Base-by-base conservation (phyloP, 2,888 invertebrate species). In the Eupithecia pulchellata region DNA sequence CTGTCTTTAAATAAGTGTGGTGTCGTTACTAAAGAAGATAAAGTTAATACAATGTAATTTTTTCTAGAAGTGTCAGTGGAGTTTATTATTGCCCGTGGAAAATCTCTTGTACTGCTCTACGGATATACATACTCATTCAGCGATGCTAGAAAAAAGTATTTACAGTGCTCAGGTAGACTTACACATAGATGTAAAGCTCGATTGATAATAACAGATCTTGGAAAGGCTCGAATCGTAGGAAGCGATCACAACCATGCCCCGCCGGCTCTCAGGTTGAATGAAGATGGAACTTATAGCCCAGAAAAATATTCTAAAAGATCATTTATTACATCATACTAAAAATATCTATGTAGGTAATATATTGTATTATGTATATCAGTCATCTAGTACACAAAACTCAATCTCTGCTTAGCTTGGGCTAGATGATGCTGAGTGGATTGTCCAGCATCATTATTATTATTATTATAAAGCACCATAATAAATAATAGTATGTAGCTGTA, bases 71-170 rank as follows among this genome's bases (percentile, higher is more conserved):
- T 66, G 30, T 9, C 55, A 27, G 20, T 69, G 13, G 42, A 69
- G 25, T 58, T 58, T 30, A 60, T 72, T 30, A 27, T 69, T 30
- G 63, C 52, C 4, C 34, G 63, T 27, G 72, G 72, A n/a, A 63
- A 34, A 32, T 60, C 66, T 2, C 58, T 74, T 13, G 47, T 69
- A 14, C 30, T 74, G 27, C 71, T 66, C 47, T 66, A 75, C 62
- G 75, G 78, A 0, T 78, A 79, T 61, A 78, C 81, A 2, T 84
- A 78, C 68, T 82, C 82, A 1, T 82, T 68, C 63, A 75, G 78
- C 47, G 68, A 71, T 62, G 65, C 66, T 14, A 66, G 75, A 11
- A 77, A 71, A 58, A 75, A 69, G 14, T 71, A 76, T 52, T 71
- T 83, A 17, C 72, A 78, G 6, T 83, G 83, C 30, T 82, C 83